These are phyloP conservation scores for Oedothorax gibbosus DNA, from an alignment of 1,140 invertebrate genomes.

Conservation along the genomic window DNA sequence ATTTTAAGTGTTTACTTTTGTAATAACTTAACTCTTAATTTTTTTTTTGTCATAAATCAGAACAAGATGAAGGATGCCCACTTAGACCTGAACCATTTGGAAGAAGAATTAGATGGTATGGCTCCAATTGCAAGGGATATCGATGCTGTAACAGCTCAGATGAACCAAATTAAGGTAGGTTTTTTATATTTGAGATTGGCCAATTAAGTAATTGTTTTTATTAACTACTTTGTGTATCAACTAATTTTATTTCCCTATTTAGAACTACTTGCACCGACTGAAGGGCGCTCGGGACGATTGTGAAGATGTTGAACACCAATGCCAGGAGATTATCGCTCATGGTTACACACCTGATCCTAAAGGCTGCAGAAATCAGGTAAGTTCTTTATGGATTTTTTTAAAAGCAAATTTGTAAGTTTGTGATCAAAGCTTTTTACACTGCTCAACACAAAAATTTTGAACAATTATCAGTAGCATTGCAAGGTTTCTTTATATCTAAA, in stretches of 20 bases:
- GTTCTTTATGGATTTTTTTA: background rate
- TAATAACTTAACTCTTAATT: too few species aligned
- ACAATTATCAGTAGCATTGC: background rate
- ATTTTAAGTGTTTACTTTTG: too few species aligned
- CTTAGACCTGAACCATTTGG: constrained; percentile 81
- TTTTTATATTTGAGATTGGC: too few species aligned
- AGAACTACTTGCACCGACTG: constrained; percentile 64
- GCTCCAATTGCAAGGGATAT: constrained; percentile 88
- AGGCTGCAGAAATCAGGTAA: constrained; percentile 65
- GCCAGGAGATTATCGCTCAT: constrained; percentile 62
- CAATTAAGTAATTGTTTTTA: too few species aligned
- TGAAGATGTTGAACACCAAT: constrained; percentile 61
- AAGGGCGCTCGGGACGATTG: constrained; percentile 53
- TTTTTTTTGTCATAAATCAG: constrained; percentile 64
- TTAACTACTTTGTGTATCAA: background rate
- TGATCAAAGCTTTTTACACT: background rate
- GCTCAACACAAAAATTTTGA: background rate
- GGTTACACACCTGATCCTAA: constrained; percentile 64
- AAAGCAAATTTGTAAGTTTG: background rate
- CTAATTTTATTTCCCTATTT: constrained; percentile 62
- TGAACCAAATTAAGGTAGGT: constrained; percentile 78
- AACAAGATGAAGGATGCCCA: constrained; percentile 84
- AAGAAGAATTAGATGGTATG: constrained; percentile 86
- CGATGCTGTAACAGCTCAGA: constrained; percentile 83
- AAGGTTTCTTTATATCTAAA: background rate